Evolutionary conservation across 2,113 vertebrate genomes (phyloP), one percentile per base, ranked within the genome.

Genomic region (Ammodytes marinus): DNA sequence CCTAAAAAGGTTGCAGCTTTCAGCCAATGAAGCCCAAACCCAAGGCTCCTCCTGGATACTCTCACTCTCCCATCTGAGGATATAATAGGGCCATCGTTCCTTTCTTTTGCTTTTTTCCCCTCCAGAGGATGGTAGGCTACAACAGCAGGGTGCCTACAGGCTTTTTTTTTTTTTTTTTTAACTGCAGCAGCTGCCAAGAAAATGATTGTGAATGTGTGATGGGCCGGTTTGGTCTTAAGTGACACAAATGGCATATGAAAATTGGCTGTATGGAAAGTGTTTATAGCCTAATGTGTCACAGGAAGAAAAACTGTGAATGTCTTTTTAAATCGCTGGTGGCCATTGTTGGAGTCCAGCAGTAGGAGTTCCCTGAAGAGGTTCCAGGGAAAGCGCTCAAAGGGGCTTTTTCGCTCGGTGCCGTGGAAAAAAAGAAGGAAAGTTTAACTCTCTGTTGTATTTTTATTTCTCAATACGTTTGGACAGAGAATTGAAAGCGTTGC

Each of bases 241-340:
- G 86, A 88, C 90, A 79, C 82, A 91, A 91, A 91, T 86, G 83
- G 80, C 68, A 57, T 79, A 88, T 91, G 81, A 85, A 90, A 87
- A 82, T 88, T 85, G 86, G 45, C 77, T 59, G 71, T 46, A 80
- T 80, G 80, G 60, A 89, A 89, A 80, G 87, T 88, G 82, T 80
- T 64, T 61, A 2, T 58, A 69, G 82, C 83, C 27, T 89, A 60
- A 87, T 90, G 88, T 86, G 78, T 79, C 68, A 63, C 66, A 78
- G 80, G 79, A 86, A 83, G 77, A 79, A 69, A 35, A 80, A 79
- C 9, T 61, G 39, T 63, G 77, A 82, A 77, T 82, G 66, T 82
- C 43, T 82, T 68, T 83, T 74, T 39, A 71, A 80, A 86, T 65
- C n/a, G 1, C 43, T 40, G 74, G 17, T 58, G 71, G 4, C 57